Percentiles rank a stretch among this genome's conserved stretches.
phyloP scores from a whole-genome alignment of 2,888 invertebrate genomes.

The Blera fallax region DNA sequence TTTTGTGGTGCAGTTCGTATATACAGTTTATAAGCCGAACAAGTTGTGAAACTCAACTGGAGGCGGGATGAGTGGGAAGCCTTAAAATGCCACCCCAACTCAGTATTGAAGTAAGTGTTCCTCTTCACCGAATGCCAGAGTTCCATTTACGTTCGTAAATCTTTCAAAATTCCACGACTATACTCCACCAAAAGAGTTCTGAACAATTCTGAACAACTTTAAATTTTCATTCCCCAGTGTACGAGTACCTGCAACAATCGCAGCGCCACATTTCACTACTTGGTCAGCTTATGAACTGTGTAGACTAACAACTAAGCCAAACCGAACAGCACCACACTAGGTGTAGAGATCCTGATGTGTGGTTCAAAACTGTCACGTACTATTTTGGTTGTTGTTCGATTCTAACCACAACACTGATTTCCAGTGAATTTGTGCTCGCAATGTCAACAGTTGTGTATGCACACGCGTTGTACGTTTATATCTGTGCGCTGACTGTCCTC shows the following conservation, averaged over 20 bases:
- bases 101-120: too few species aligned
- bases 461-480: not conserved
- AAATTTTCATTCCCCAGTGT: conserved; percentile 3
- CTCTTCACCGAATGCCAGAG: too few species aligned
- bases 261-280: not conserved
- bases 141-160: too few species aligned
- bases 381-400: conserved; percentile 67
- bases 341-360: conserved; percentile 33
- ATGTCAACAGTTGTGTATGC: conserved; percentile 65
- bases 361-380: conserved; percentile 66
- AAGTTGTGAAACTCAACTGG: too few species aligned
- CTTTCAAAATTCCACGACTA: too few species aligned
- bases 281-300: conserved; percentile 33
- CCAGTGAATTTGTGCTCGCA: conserved; percentile 35
- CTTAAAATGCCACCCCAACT: too few species aligned
- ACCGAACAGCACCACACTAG: conserved; percentile 20
- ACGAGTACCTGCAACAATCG: conserved; percentile 8
- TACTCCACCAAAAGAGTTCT: too few species aligned
- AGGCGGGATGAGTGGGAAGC: too few species aligned
- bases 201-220: not conserved
- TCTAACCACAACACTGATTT: conserved; percentile 69
- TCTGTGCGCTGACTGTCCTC: not conserved
- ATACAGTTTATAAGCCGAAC: too few species aligned
- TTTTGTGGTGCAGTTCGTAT: too few species aligned
- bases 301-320: conserved; percentile 27